Conservation (phyloP, 2,888 invertebrate species). For the Dolichopus griseipennis region DNA sequence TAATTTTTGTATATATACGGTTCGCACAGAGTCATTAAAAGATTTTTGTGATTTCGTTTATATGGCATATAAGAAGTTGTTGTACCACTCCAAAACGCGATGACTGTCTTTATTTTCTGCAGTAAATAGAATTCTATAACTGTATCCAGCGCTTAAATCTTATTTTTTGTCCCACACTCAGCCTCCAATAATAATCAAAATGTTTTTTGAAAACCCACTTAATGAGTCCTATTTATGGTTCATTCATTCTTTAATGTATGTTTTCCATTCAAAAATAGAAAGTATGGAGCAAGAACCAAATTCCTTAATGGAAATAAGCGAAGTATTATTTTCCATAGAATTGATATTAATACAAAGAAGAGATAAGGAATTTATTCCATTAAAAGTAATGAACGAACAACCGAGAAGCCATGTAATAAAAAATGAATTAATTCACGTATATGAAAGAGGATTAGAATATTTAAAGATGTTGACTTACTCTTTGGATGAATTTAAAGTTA, state of each 20-base stretch:
- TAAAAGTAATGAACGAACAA: neutral
- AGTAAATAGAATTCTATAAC: slow-evolving; percentile 8
- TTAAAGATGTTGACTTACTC: no score
- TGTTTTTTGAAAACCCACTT: no score
- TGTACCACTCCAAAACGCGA: slow-evolving; percentile 12
- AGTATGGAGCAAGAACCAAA: neutral
- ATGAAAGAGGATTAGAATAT: slow-evolving; percentile 7
- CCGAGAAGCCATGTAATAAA: neutral
- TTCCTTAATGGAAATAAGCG: neutral
- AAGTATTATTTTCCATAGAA: slow-evolving; percentile 2
- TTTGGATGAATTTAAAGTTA: no score
- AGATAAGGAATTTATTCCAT: slow-evolving; percentile 7
- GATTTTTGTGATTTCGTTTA: slow-evolving; percentile 12
- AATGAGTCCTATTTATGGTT: no score
- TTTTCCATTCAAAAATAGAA: neutral
- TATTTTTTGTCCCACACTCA: neutral
- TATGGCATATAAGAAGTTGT: slow-evolving; percentile 9
- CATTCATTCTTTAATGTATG: neutral
- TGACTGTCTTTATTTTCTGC: slow-evolving; percentile 13
- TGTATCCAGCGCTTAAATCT: neutral
- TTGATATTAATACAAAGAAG: neutral
- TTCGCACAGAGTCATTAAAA: slow-evolving; percentile 13
- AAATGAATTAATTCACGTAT: neutral
- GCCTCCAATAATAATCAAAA: neutral
- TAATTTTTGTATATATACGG: slow-evolving; percentile 13